Conservation (phyloP, 2,113 vertebrate genomes). For the Pipa parva region DNA sequence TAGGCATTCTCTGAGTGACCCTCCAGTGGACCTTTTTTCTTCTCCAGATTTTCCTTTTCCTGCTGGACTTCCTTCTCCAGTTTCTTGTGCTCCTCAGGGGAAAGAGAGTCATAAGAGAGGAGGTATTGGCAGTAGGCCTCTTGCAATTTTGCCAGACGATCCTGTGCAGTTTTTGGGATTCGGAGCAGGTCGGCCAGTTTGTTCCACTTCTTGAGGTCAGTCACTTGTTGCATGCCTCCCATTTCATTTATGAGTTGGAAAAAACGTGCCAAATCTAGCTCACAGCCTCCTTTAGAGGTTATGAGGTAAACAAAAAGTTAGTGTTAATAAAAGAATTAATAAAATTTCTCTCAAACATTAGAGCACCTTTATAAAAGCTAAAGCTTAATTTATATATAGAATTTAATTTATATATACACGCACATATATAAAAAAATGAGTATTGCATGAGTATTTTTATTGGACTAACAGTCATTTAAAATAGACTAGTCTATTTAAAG, state of each 20-base stretch:
- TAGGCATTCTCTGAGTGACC: slow-evolving; percentile 77
- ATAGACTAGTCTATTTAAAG: no score
- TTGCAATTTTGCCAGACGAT: slow-evolving; percentile 96
- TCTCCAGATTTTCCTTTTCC: slow-evolving; percentile 91
- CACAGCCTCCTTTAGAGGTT: slow-evolving; percentile 76
- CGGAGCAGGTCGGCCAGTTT: slow-evolving; percentile 94
- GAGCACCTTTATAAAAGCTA: no score
- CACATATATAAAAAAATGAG: no score
- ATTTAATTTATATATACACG: no score
- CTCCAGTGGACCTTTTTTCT: slow-evolving; percentile 88
- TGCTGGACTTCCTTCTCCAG: slow-evolving; percentile 88
- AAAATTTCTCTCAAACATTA: no score
- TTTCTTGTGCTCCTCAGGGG: slow-evolving; percentile 79
- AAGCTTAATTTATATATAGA: no score
- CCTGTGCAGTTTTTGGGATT: slow-evolving; percentile 95
- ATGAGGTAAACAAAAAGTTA: slow-evolving; percentile 40
- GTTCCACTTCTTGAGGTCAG: slow-evolving; percentile 99
- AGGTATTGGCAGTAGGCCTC: slow-evolving; percentile 98
- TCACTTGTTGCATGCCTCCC: slow-evolving; percentile 99
- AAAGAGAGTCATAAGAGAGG: slow-evolving; percentile 92
- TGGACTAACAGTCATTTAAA: no score
- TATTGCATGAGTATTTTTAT: no score
- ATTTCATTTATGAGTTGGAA: slow-evolving; percentile 97
- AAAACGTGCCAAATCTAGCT: slow-evolving; percentile 96
- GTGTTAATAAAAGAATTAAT: no score